phyloP scores from a whole-genome alignment of 2,888 invertebrate genomes.

The Hypena proboscidalis region DNA sequence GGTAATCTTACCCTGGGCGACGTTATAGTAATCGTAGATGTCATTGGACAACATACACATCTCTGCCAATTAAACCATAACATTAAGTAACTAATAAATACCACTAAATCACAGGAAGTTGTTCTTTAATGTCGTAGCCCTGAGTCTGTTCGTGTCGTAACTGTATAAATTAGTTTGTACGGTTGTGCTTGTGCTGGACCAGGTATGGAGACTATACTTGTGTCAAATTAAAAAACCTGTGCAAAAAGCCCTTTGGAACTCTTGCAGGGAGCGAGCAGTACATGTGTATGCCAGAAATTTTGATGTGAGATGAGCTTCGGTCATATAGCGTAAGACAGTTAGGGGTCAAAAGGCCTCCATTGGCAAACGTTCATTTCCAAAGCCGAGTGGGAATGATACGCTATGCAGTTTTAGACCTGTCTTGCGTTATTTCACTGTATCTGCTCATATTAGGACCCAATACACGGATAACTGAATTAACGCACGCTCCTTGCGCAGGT shows the following conservation, averaged over 20 bases:
- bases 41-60: conserved; percentile 93
- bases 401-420: conserved; percentile 1
- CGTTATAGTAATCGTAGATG: conserved; percentile 97
- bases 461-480: conserved; percentile 71
- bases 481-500: conserved; percentile 77
- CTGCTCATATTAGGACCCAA: conserved; percentile 35
- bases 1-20: conserved; percentile 98
- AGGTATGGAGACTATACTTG: conserved; percentile 45
- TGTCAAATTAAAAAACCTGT: conserved; percentile 64
- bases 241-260: conserved; percentile 73
- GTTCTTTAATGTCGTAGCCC: conserved; percentile 43
- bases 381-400: background rate
- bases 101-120: conserved; percentile 12
- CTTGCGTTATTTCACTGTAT: conserved; percentile 19
- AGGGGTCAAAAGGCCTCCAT: background rate
- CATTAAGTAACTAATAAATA: conserved; percentile 39
- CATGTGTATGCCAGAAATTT: conserved; percentile 76
- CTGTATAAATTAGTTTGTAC: conserved; percentile 59
- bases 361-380: conserved; percentile 1
- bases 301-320: conserved; percentile 35
- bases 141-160: conserved; percentile 58
- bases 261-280: conserved; percentile 77
- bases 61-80: conserved; percentile 85
- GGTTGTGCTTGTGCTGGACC: conserved; percentile 71
- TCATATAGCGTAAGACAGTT: conserved; percentile 21